Evolutionary conservation across 2,113 vertebrate genomes (phyloP), one percentile per base, ranked within the genome.

Genomic region (Columbina picui): DNA sequence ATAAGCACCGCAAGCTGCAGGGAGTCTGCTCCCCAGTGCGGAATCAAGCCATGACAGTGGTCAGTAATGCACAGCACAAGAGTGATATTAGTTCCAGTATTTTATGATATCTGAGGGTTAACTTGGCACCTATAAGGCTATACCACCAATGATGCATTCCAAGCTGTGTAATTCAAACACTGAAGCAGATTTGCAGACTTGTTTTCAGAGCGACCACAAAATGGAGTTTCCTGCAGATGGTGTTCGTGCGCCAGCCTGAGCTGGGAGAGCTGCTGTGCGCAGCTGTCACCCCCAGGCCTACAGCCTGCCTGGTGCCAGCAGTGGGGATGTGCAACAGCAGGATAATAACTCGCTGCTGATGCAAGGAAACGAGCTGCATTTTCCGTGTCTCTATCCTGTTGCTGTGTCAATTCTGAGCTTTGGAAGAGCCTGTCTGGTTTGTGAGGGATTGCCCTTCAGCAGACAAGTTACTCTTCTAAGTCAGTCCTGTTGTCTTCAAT

Each of bases 261-360:
- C 12, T 27, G 0, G 0, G 55, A 0, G 0, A 60, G 50, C 39
- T 87, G 43, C 38, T 10, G 56, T 29, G 14, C 7, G 2, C 59
- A 32, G 64, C 41, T 60, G 78, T 52, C 8, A 69, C 11, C 68
- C n/a, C 55, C 39, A 12, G 90, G 23, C 39, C 90, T n/a, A 3
- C 22, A 18, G 53, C 3, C 3, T 12, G 16, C 52, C 52, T 36
- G 30, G 18, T 1, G 19, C 39, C 78, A 47, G 59, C 76, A 41
- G 36, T 9, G 14, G 63, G 30, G 45, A 68, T 2, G 1, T 5
- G 61, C 9, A 13, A 26, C 38, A 52, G 47, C 3, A 1, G 65
- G 56, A 14, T 10, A 36, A 53, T 39, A 39, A n/a, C 34, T 45
- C 1, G 0, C 45, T 43, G 56, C 67, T 29, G 57, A 23, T n/a